Percentiles rank a stretch among this genome's conserved stretches.
Conservation (phyloP, 2,113 vertebrate genomes). For the Malurus melanocephalus region DNA sequence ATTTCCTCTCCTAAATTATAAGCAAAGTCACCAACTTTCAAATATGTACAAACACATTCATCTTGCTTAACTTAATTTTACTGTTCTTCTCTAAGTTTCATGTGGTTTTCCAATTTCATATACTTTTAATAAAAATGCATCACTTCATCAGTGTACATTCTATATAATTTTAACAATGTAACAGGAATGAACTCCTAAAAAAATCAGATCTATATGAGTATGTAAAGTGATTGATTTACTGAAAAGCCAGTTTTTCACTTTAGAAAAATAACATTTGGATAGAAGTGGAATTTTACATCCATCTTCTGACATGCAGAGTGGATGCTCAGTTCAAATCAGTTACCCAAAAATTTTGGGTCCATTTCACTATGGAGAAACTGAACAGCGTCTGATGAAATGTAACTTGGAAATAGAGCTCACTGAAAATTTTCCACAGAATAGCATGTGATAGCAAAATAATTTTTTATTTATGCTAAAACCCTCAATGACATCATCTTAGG, state of each 20-base stretch:
- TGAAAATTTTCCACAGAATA: conserved; percentile 9
- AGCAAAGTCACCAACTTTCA: conserved; percentile 40
- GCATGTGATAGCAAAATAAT: neutral
- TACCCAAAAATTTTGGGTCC: neutral
- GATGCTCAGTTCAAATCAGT: rapidly evolving
- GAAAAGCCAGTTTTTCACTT: neutral
- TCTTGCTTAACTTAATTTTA: neutral
- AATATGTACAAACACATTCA: neutral
- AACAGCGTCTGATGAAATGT: neutral
- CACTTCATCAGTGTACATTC: neutral
- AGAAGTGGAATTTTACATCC: neutral
- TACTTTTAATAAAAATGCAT: neutral
- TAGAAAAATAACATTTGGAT: neutral
- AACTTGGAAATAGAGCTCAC: neutral
- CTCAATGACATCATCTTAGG: neutral
- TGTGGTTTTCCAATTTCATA: neutral
- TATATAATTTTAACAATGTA: neutral
- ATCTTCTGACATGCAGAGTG: neutral
- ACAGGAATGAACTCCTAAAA: neutral
- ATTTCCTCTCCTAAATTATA: conserved; percentile 2
- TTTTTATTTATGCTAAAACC: conserved; percentile 9
- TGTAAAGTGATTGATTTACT: neutral
- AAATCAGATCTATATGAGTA: neutral
- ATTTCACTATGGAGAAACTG: neutral
- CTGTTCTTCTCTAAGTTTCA: neutral